phyloP scores from a whole-genome alignment of 1,140 invertebrate species.

The Aleiodes sp. region DNA sequence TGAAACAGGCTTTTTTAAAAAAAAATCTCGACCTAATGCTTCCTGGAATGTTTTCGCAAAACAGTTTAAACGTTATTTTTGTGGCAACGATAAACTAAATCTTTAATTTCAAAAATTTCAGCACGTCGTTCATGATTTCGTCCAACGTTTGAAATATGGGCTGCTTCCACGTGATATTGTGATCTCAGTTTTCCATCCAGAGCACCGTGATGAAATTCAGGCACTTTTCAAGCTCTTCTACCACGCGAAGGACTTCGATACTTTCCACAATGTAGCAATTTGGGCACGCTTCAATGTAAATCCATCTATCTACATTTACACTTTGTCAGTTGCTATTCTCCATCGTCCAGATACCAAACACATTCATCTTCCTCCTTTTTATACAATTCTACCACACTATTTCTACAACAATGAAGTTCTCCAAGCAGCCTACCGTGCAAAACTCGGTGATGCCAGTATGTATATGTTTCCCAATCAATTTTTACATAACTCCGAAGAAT shows the following conservation, averaged over 20 bases:
- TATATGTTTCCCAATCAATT: slow-evolving; percentile 4
- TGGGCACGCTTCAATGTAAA: slow-evolving; percentile 73
- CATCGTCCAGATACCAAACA: slow-evolving; percentile 71
- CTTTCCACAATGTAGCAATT: slow-evolving; percentile 56
- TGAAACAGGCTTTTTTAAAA: no score
- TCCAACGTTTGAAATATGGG: slow-evolving; percentile 67
- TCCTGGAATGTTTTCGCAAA: no score
- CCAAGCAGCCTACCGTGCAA: slow-evolving; percentile 69
- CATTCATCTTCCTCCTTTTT: slow-evolving; percentile 71
- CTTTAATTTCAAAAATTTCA: slow-evolving; percentile 47
- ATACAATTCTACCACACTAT: slow-evolving; percentile 75
- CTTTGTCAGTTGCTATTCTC: slow-evolving; percentile 69
- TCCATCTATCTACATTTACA: slow-evolving; percentile 73
- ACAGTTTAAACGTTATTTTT: no score
- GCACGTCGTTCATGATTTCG: slow-evolving; percentile 71
- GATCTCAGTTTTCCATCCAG: slow-evolving; percentile 71
- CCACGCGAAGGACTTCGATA: slow-evolving; percentile 71
- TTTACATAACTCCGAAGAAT: not conserved
- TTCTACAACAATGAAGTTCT: slow-evolving; percentile 72
- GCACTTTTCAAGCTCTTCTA: slow-evolving; percentile 75
- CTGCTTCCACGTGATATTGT: slow-evolving; percentile 69
- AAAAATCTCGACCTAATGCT: no score
- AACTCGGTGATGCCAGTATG: slow-evolving; percentile 52
- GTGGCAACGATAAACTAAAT: no score
- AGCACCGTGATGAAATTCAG: slow-evolving; percentile 71